Conservation (phyloP, 64 coral and sea anemone species). For the Pocillopora verrucosa region DNA sequence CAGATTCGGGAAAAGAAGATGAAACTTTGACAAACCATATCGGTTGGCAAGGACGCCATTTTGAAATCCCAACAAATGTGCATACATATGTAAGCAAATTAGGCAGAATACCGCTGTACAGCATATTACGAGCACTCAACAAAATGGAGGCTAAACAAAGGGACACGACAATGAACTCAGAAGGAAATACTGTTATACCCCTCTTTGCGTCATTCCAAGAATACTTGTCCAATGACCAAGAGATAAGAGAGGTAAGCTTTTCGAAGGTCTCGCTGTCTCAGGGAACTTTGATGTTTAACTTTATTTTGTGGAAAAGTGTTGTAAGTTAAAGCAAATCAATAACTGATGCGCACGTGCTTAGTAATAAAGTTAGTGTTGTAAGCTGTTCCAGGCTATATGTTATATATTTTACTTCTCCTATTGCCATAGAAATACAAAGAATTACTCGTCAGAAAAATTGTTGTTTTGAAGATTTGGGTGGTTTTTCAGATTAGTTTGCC, state of each 20-base stretch:
- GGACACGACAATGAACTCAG: too few relatives aligned
- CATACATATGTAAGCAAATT: not conserved
- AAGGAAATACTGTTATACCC: not conserved
- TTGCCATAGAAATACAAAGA: too few relatives aligned
- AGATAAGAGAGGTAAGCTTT: conserved; percentile 79
- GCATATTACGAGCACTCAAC: not conserved
- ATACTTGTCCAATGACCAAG: conserved; percentile 72
- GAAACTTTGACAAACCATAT: not conserved
- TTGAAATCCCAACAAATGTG: not conserved
- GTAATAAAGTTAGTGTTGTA: too few relatives aligned
- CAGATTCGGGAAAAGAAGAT: not conserved
- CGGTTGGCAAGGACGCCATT: conserved; percentile 8
- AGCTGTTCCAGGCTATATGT: too few relatives aligned
- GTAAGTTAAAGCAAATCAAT: too few relatives aligned
- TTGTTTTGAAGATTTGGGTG: too few relatives aligned
- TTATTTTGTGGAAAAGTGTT: too few relatives aligned
- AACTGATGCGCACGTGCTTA: too few relatives aligned
- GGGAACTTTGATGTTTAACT: not conserved
- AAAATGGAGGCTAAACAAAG: conserved; percentile 63
- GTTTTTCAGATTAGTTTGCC: too few relatives aligned
- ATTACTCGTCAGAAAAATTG: too few relatives aligned
- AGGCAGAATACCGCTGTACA: conserved; percentile 1
- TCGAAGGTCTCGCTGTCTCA: not conserved
- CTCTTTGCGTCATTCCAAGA: conserved; percentile 70
- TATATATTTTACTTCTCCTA: too few relatives aligned